These are phyloP conservation scores for Cotesia vestalis DNA, from an alignment of 1,140 invertebrate species.

Conservation along the genomic window DNA sequence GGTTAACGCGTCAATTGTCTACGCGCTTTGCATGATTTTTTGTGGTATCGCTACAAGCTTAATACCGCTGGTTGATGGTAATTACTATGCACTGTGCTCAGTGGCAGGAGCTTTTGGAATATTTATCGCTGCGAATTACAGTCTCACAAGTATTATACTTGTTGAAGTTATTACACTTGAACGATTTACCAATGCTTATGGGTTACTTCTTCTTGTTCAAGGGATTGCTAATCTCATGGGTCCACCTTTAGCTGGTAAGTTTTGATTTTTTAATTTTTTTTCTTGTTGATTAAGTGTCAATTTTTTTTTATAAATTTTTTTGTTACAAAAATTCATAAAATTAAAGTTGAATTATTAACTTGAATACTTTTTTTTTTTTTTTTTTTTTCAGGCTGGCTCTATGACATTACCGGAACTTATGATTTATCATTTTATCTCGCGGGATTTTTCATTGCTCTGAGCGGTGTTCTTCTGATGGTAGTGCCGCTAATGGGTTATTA, in stretches of 20 bases:
- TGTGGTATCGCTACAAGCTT: slow-evolving; percentile 77
- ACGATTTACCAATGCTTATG: slow-evolving; percentile 90
- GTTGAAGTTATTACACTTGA: slow-evolving; percentile 87
- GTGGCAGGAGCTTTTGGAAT: slow-evolving; percentile 81
- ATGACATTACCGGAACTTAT: slow-evolving; percentile 80
- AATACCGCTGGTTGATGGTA: slow-evolving; percentile 72
- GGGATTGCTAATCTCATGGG: slow-evolving; percentile 88
- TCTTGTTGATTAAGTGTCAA: too few relatives aligned
- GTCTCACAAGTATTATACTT: slow-evolving; percentile 84
- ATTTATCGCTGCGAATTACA: slow-evolving; percentile 88
- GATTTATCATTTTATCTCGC: slow-evolving; percentile 87
- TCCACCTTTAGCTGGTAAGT: slow-evolving; percentile 82
- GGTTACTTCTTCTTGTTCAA: slow-evolving; percentile 85
- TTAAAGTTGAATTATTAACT: background rate
- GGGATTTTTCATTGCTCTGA: slow-evolving; percentile 85
- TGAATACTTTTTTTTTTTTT: slow-evolving; percentile 1
- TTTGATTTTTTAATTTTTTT: background rate
- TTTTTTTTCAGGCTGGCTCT: slow-evolving; percentile 77
- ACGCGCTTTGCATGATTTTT: slow-evolving; percentile 80
- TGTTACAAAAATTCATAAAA: too few relatives aligned
- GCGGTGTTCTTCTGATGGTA: slow-evolving; percentile 80
- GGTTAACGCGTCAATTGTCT: slow-evolving; percentile 78
- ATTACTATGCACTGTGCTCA: slow-evolving; percentile 71
- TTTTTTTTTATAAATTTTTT: too few relatives aligned
- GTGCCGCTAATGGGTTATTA: slow-evolving; percentile 68